Evolutionary conservation across 2,113 vertebrate genomes (phyloP).

Genomic region (Canis aureus): DNA sequence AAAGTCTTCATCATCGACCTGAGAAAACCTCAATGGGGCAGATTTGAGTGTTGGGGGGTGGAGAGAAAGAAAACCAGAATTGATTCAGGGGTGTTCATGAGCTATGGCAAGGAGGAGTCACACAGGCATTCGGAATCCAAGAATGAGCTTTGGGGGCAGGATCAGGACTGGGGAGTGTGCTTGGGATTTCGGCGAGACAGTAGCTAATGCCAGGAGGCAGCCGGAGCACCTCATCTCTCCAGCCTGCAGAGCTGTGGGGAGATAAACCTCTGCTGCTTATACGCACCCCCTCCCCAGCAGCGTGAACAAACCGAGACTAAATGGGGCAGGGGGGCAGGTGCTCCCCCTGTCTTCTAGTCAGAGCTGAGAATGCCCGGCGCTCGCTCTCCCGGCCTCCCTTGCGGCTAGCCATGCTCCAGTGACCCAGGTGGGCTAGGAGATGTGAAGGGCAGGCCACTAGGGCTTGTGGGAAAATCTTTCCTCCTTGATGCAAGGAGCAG

Average conservation of each 20-base stretch:
- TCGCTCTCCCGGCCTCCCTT: neutral
- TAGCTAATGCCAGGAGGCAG: neutral
- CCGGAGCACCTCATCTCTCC: neutral
- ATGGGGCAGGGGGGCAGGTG: neutral
- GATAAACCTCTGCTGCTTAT: neutral
- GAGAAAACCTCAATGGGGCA: neutral
- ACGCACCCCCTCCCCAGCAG: neutral
- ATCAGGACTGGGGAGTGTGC: too few relatives aligned
- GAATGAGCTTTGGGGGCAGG: neutral
- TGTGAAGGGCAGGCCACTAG: neutral
- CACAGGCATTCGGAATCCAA: neutral
- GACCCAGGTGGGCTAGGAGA: neutral
- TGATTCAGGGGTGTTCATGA: neutral
- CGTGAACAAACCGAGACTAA: neutral
- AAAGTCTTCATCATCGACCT: neutral
- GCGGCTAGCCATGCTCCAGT: neutral
- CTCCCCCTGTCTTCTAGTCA: neutral
- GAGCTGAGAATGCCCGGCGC: neutral
- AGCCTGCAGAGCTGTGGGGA: neutral
- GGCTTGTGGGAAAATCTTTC: neutral
- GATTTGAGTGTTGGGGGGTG: neutral
- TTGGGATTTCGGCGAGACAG: neutral
- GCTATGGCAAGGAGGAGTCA: rapidly evolving
- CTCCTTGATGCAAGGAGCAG: neutral
- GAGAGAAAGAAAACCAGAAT: neutral